These are phyloP conservation scores for Pogonus chalceus DNA, from an alignment of 1,140 invertebrate species.

Conservation along the genomic window DNA sequence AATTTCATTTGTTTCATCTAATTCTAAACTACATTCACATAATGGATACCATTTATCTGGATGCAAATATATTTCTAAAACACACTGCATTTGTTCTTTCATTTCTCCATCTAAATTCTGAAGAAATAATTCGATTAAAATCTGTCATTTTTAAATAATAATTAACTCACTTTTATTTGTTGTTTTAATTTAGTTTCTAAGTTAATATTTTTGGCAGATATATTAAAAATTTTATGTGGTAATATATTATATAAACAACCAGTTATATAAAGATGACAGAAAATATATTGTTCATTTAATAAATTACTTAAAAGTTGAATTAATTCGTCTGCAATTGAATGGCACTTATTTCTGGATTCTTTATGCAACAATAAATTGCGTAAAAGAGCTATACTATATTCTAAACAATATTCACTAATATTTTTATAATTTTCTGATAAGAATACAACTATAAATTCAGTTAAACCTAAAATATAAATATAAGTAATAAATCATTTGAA, in stretches of 20 bases:
- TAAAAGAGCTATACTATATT: neutral
- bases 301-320: neutral
- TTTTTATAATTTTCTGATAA: neutral
- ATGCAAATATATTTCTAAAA: conserved; percentile 1
- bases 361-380: neutral
- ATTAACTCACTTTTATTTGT: neutral
- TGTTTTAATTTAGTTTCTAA: neutral
- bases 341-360: neutral
- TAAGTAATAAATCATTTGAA: no score
- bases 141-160: neutral
- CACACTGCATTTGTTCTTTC: neutral
- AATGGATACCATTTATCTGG: neutral
- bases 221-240: neutral
- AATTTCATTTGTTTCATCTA: neutral
- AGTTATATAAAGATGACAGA: neutral
- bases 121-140: neutral
- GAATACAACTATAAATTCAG: neutral
- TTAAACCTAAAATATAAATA: neutral
- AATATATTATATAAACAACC: neutral
- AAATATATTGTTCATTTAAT: neutral
- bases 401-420: neutral
- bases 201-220: neutral
- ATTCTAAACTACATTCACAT: neutral
- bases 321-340: neutral
- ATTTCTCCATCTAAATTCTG: neutral